phyloP scores from a whole-genome alignment of 2,797 vertebrate species.

The Spinus pinus region DNA sequence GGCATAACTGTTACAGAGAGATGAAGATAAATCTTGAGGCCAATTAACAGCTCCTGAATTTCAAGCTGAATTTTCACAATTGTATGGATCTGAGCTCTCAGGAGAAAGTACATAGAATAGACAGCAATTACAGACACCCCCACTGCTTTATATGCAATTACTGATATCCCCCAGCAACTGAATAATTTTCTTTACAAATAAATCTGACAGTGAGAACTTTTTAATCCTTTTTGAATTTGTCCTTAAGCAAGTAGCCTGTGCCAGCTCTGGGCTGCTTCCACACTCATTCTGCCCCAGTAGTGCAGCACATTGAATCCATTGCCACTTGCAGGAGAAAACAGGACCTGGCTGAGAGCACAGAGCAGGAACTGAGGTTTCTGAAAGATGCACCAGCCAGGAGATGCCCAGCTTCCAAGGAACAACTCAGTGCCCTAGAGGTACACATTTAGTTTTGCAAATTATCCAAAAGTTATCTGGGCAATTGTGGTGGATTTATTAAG shows the following conservation, averaged over 20 bases:
- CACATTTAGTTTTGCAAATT: not conserved
- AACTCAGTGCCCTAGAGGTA: not conserved
- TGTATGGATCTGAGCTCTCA: not conserved
- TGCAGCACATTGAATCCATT: not conserved
- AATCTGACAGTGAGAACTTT: not conserved
- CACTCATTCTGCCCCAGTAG: not conserved
- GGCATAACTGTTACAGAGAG: not conserved
- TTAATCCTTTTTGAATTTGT: not conserved
- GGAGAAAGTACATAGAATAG: not conserved
- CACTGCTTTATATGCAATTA: not conserved
- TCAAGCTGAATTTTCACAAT: not conserved
- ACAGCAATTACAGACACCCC: not conserved
- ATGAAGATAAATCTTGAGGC: not conserved
- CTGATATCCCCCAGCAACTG: not conserved
- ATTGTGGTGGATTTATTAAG: not conserved
- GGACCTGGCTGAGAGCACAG: accelerated
- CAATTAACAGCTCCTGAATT: not conserved
- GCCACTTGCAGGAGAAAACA: not conserved
- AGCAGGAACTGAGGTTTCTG: not conserved
- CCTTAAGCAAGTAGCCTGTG: not conserved
- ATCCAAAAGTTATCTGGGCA: not conserved
- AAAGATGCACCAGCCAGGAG: not conserved
- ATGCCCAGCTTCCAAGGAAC: not conserved
- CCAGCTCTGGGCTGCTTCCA: not conserved
- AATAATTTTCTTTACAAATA: not conserved